Evolutionary conservation across 1,140 invertebrate genomes (phyloP).

Genomic region (Tetramorium simillimum): DNA sequence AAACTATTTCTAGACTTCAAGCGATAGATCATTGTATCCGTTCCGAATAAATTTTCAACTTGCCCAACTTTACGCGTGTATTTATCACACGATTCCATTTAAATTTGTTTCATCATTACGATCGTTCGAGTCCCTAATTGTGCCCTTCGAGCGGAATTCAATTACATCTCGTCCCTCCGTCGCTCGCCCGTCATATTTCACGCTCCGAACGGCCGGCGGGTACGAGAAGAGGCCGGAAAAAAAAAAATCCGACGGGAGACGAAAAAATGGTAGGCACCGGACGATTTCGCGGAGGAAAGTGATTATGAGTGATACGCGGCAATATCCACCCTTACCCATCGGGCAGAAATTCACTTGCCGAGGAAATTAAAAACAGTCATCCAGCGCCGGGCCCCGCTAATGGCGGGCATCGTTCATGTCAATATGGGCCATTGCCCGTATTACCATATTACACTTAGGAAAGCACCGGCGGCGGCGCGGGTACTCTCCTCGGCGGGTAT

Average conservation of each 20-base stretch:
- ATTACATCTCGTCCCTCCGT: slow-evolving; percentile 50
- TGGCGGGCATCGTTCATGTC: slow-evolving; percentile 85
- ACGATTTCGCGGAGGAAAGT: slow-evolving; percentile 74
- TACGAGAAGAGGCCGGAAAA: slow-evolving; percentile 1
- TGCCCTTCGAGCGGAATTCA: slow-evolving; percentile 55
- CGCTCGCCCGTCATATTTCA: slow-evolving; percentile 54
- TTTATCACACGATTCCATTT: slow-evolving; percentile 8
- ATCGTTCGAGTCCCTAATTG: slow-evolving; percentile 48
- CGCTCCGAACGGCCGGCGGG: slow-evolving; percentile 40
- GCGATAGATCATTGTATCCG: not conserved
- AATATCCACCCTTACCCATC: slow-evolving; percentile 83
- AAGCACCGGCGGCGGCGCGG: slow-evolving; percentile 73
- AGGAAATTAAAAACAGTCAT: slow-evolving; percentile 86
- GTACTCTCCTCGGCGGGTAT: slow-evolving; percentile 73
- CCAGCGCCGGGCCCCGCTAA: slow-evolving; percentile 81
- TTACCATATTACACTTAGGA: slow-evolving; percentile 84
- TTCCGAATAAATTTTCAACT: not conserved
- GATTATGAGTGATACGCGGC: slow-evolving; percentile 85
- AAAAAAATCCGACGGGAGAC: slow-evolving; percentile 46
- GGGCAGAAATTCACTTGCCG: slow-evolving; percentile 84
- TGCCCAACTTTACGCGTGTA: not conserved
- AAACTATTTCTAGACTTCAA: not conserved
- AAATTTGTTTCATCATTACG: slow-evolving; percentile 53
- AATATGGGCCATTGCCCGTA: slow-evolving; percentile 86
- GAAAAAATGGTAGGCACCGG: slow-evolving; percentile 60